These are phyloP conservation scores for Neosilurus hyrtlii DNA, from an alignment of 2,797 vertebrate genomes.

Conservation along the genomic window DNA sequence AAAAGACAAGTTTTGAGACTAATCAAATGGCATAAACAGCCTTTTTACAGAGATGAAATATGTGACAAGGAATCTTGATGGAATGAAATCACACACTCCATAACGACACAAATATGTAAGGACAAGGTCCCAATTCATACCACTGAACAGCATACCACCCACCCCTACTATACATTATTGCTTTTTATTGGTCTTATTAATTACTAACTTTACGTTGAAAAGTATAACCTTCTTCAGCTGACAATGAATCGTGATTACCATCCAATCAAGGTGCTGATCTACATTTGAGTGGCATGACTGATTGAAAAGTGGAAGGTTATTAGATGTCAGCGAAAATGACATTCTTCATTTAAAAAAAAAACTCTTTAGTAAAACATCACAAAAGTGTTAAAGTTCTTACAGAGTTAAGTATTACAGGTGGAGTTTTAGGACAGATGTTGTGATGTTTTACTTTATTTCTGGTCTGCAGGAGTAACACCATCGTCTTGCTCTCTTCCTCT, in stretches of 20 bases:
- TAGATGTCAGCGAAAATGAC: too few species aligned
- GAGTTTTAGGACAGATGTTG: not conserved
- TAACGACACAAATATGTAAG: too few species aligned
- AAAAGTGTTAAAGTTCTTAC: not conserved
- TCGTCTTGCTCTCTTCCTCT: not conserved
- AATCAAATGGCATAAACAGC: too few species aligned
- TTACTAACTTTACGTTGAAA: not conserved
- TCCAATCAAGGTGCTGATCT: not conserved
- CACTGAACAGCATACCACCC: too few species aligned
- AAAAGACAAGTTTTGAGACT: too few species aligned
- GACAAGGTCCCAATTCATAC: too few species aligned
- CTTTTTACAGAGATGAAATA: too few species aligned
- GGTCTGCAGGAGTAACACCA: not conserved
- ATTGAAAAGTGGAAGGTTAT: not conserved
- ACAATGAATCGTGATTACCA: not conserved
- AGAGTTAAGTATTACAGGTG: not conserved
- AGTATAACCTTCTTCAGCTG: not conserved
- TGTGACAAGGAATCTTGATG: too few species aligned
- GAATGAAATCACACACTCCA: too few species aligned
- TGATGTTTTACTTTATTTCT: not conserved
- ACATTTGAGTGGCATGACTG: not conserved
- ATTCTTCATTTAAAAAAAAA: too few species aligned
- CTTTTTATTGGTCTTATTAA: not conserved
- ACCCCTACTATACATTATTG: too few species aligned
- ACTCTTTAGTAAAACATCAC: not conserved